Conservation (phyloP, 2,888 invertebrate species). For the Eupithecia subumbrata region DNA sequence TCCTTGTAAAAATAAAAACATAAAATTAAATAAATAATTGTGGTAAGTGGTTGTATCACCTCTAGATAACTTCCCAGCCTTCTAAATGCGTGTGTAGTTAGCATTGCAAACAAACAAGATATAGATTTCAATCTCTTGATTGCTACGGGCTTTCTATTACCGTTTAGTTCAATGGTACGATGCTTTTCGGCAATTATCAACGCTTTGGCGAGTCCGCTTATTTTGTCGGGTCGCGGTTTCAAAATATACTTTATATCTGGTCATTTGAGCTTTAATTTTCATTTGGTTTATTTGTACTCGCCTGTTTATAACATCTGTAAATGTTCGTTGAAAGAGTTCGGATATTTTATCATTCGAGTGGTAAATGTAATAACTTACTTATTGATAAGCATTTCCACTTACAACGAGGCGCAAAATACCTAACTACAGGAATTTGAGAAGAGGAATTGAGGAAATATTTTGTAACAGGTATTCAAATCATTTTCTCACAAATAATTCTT, state of each 20-base stretch:
- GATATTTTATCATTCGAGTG: neutral
- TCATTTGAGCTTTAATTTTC: neutral
- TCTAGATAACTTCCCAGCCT: slow-evolving; percentile 47
- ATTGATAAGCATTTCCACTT: too few relatives aligned
- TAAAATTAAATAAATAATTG: too few relatives aligned
- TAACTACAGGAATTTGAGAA: too few relatives aligned
- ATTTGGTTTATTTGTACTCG: neutral
- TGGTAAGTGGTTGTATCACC: slow-evolving; percentile 35
- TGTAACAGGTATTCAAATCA: too few relatives aligned
- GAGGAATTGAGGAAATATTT: too few relatives aligned
- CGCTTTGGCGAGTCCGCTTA: slow-evolving; percentile 18
- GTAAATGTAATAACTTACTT: neutral
- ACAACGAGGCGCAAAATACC: too few relatives aligned
- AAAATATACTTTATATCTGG: neutral
- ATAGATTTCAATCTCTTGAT: slow-evolving; percentile 68
- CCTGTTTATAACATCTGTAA: neutral
- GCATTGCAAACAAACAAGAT: slow-evolving; percentile 62
- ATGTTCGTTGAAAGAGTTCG: neutral
- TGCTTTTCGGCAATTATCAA: slow-evolving; percentile 29
- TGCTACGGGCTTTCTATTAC: slow-evolving; percentile 45
- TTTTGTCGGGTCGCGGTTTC: neutral
- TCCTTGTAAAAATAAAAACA: too few relatives aligned
- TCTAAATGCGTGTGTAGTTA: slow-evolving; percentile 57
- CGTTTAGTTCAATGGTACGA: slow-evolving; percentile 27
- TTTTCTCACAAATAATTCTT: too few relatives aligned